These are phyloP conservation scores for Drosophila nigritarsus DNA, from an alignment of 2,888 invertebrate species.

Conservation along the genomic window DNA sequence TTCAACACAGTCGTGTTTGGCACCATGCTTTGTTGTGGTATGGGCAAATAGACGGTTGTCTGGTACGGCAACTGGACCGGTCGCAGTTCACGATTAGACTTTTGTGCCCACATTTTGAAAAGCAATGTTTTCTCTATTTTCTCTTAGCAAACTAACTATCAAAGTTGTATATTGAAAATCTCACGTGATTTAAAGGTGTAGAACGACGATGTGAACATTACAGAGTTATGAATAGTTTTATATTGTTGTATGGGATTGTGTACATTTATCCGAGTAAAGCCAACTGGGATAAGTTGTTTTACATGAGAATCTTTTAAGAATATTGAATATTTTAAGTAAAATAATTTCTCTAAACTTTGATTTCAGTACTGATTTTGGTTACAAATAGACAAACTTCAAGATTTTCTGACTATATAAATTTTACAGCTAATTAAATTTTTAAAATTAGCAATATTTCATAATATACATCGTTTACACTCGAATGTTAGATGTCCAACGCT, in stretches of 20 bases:
- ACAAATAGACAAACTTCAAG: no score
- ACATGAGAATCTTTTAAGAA: not conserved
- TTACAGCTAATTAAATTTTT: no score
- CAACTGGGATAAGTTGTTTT: slow-evolving; percentile 1
- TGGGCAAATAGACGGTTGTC: slow-evolving; percentile 28
- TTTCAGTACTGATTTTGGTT: not conserved
- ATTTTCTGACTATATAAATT: no score
- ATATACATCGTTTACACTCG: not conserved
- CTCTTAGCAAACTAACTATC: not conserved
- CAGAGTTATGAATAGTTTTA: slow-evolving; percentile 17
- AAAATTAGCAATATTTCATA: not conserved
- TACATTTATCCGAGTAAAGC: not conserved
- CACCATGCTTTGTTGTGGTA: slow-evolving; percentile 11
- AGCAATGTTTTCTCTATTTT: not conserved
- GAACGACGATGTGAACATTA: slow-evolving; percentile 23
- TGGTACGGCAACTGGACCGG: slow-evolving; percentile 19
- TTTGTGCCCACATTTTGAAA: slow-evolving; percentile 15
- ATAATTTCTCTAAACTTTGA: not conserved
- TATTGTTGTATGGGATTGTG: not conserved
- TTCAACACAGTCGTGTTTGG: slow-evolving; percentile 13
- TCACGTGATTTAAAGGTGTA: not conserved
- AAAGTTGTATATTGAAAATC: not conserved
- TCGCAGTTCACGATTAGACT: not conserved
- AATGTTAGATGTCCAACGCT: not conserved
- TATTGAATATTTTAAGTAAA: not conserved